Evolutionary conservation across 2,888 invertebrate species (phyloP).

Genomic region (Oasisia sp.): DNA sequence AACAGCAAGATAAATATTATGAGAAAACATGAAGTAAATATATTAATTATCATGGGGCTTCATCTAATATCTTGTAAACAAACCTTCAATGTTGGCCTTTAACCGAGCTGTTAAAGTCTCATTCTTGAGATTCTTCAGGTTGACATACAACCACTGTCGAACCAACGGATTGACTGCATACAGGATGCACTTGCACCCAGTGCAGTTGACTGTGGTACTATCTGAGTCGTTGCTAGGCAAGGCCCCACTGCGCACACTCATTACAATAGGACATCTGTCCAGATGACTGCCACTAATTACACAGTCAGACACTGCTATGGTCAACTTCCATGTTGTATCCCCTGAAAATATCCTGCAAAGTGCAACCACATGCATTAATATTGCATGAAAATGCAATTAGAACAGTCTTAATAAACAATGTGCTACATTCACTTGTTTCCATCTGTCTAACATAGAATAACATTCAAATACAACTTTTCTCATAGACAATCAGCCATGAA

Average conservation of each 20-base stretch:
- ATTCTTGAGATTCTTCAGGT: not conserved
- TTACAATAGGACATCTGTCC: not conserved
- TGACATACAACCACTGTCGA: not conserved
- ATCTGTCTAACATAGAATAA: not conserved
- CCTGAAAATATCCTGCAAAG: not conserved
- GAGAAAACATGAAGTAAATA: too few relatives aligned
- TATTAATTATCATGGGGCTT: not conserved
- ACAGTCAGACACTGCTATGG: not conserved
- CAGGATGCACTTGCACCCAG: not conserved
- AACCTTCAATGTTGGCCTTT: not conserved
- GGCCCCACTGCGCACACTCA: not conserved
- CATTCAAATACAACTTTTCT: not conserved
- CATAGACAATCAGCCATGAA: too few relatives aligned
- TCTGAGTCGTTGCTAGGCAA: not conserved
- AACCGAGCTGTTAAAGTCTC: not conserved
- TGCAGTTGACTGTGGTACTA: not conserved
- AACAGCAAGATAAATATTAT: too few relatives aligned
- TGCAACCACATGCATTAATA: not conserved
- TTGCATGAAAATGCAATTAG: not conserved
- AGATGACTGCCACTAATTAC: not conserved
- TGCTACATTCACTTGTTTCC: not conserved
- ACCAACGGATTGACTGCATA: not conserved
- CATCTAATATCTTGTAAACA: not conserved
- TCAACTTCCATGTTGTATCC: not conserved
- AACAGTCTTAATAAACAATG: not conserved